A percentile compares a stretch with the other conserved stretches of the same genome.
These are phyloP conservation scores for Lepidonotus clava DNA, from an alignment of 2,888 invertebrate genomes.

Conservation along the genomic window DNA sequence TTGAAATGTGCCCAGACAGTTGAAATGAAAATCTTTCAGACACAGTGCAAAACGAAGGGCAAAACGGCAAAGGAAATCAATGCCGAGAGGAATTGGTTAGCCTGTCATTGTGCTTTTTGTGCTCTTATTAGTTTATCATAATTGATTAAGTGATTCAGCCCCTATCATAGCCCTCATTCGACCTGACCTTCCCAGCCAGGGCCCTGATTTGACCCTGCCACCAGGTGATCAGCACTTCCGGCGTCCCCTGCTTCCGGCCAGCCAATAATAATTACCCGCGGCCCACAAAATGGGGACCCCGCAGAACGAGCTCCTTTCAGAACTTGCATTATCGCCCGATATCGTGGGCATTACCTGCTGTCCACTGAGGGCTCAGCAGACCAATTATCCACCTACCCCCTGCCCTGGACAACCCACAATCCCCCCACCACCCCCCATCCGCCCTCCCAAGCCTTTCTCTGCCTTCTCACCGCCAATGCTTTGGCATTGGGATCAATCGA, in stretches of 20 bases:
- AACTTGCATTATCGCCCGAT: not conserved
- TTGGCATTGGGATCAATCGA: not conserved
- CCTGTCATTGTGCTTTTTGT: no score
- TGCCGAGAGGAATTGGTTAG: no score
- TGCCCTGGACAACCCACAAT: not conserved
- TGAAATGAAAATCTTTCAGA: no score
- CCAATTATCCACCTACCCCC: not conserved
- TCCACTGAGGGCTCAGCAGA: not conserved
- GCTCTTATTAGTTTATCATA: no score
- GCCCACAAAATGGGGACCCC: conserved; percentile 8
- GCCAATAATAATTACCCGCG: not conserved
- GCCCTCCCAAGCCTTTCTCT: not conserved
- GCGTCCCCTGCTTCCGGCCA: conserved; percentile 2
- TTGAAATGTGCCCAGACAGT: no score
- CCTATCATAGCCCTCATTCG: no score
- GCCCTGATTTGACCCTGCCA: not conserved
- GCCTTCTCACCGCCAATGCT: not conserved
- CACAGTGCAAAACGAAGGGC: no score
- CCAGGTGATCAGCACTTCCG: not conserved
- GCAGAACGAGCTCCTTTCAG: conserved; percentile 15
- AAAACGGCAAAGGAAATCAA: no score
- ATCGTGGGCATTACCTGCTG: not conserved
- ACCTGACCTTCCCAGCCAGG: no score
- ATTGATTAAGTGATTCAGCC: no score
- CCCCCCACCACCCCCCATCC: not conserved